Conservation (phyloP, 2,113 vertebrate genomes). For the Glaucomys volans region DNA sequence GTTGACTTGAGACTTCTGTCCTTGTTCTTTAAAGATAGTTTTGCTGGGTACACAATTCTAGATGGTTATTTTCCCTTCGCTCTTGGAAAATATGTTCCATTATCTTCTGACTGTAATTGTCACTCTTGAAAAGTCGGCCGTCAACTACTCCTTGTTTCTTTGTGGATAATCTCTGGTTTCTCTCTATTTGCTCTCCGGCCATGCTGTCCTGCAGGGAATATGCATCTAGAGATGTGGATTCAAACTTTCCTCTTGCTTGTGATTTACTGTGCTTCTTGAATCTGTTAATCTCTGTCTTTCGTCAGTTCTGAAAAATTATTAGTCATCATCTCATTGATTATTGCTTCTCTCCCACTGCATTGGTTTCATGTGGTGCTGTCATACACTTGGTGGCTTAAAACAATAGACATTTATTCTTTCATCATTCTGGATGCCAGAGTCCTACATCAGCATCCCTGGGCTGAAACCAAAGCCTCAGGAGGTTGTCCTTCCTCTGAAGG, state of each 20-base stretch:
- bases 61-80: not conserved
- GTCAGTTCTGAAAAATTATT: not conserved
- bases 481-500: not conserved
- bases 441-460: not conserved
- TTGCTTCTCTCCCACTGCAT: not conserved
- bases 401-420: not conserved
- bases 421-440: not conserved
- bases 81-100: not conserved
- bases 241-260: not conserved
- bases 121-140: not conserved
- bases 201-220: not conserved
- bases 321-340: not conserved
- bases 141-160: not conserved
- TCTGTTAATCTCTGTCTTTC: not conserved
- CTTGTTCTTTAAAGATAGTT: conserved; percentile 22
- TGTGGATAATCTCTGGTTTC: not conserved
- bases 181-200: not conserved
- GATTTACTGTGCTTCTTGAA: not conserved
- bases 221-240: not conserved
- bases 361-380: not conserved
- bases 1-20: conserved; percentile 15
- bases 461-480: not conserved
- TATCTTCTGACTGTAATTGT: not conserved
- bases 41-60: not conserved
- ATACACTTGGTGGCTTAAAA: not conserved